These are phyloP conservation scores for Pantherophis guttatus DNA, from an alignment of 2,113 vertebrate species.

Conservation along the genomic window DNA sequence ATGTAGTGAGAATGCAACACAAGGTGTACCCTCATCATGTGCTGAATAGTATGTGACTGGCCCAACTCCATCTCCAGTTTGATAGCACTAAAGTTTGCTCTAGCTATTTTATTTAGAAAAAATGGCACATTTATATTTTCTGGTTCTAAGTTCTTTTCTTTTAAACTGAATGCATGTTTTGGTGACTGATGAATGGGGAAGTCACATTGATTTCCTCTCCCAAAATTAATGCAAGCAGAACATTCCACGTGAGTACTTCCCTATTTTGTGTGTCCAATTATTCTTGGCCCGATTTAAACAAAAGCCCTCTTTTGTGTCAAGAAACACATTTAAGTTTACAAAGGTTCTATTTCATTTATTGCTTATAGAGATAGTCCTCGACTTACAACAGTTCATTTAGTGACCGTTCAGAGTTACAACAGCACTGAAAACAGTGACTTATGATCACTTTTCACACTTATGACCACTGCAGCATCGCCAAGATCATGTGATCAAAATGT, in stretches of 20 bases:
- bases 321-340: not conserved
- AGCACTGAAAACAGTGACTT: no score
- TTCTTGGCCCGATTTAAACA: not conserved
- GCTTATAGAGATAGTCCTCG: not conserved
- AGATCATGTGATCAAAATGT: no score
- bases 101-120: not conserved
- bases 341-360: not conserved
- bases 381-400: no score
- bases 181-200: not conserved
- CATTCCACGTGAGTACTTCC: not conserved
- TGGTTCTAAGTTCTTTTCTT: not conserved
- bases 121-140: not conserved
- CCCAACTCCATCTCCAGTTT: not conserved
- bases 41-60: not conserved
- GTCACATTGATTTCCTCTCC: not conserved
- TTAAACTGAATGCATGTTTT: not conserved
- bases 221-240: not conserved
- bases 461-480: no score
- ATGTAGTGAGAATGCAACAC: not conserved
- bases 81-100: not conserved
- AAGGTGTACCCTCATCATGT: not conserved
- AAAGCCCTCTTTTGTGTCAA: not conserved
- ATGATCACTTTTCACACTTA: no score
- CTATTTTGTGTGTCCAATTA: not conserved
- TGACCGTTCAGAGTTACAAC: no score